phyloP scores from a whole-genome alignment of 2,113 vertebrate species.

The Podarcis cretensis region DNA sequence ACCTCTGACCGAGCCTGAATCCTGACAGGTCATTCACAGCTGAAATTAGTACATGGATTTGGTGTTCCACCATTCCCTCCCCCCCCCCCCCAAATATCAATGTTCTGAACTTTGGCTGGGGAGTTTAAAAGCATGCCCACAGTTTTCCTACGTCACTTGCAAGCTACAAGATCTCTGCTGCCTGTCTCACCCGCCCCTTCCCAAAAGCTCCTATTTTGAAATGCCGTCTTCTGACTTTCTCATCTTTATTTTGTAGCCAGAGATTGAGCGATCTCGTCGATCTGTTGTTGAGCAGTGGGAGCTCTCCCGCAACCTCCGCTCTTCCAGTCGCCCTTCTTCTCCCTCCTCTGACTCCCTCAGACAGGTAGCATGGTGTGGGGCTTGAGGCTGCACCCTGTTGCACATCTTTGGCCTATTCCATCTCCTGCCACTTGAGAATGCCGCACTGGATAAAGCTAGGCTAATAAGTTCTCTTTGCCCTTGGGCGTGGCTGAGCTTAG shows the following conservation, averaged over 20 bases:
- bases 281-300: slow-evolving; percentile 92
- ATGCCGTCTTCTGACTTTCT: slow-evolving; percentile 47
- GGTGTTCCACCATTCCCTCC: too few relatives aligned
- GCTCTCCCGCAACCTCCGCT: slow-evolving; percentile 78
- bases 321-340: slow-evolving; percentile 77
- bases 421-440: slow-evolving; percentile 16
- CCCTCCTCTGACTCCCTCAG: slow-evolving; percentile 83
- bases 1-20: too few relatives aligned
- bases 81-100: not conserved
- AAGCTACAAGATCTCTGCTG: not conserved
- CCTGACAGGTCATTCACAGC: not conserved
- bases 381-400: slow-evolving; percentile 34
- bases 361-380: slow-evolving; percentile 85
- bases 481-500: slow-evolving; percentile 15
- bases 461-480: slow-evolving; percentile 49
- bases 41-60: not conserved
- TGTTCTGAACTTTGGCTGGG: not conserved
- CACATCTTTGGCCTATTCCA: slow-evolving; percentile 39
- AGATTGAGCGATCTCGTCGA: slow-evolving; percentile 83
- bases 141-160: not conserved
- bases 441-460: slow-evolving; percentile 20
- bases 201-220: not conserved
- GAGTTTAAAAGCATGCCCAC: too few relatives aligned
- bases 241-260: slow-evolving; percentile 79
- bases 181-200: not conserved